These are phyloP conservation scores for Sciaenops ocellatus DNA, from an alignment of 2,797 vertebrate genomes.

Conservation along the genomic window DNA sequence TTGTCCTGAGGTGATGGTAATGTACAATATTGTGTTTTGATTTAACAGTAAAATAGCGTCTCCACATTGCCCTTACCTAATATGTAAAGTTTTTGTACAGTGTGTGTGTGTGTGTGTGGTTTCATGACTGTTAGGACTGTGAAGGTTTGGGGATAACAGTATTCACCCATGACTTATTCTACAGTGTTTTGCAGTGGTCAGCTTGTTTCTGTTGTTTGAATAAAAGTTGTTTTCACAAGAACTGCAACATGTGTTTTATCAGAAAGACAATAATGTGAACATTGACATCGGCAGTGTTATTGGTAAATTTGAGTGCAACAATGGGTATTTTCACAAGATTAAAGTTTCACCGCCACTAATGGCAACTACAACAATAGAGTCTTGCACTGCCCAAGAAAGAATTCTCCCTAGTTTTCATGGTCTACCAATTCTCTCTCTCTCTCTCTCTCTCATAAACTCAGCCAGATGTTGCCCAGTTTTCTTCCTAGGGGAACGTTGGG, in stretches of 20 bases:
- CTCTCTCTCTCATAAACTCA: constrained; percentile 83
- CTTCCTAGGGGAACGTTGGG: constrained; percentile 76
- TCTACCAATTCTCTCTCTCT: constrained; percentile 79
- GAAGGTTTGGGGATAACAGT: constrained; percentile 53
- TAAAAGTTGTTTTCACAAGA: constrained; percentile 90
- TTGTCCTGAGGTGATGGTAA: constrained; percentile 64
- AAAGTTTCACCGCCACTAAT: constrained; percentile 72
- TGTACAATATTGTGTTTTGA: constrained; percentile 86
- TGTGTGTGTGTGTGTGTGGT: constrained; percentile 77
- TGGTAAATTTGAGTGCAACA: constrained; percentile 65
- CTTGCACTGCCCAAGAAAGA: constrained; percentile 72
- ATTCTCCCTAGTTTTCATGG: constrained; percentile 82
- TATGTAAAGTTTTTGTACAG: constrained; percentile 88
- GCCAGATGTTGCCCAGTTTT: constrained; percentile 88
- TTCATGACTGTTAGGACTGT: constrained; percentile 54
- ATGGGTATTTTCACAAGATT: constrained; percentile 75
- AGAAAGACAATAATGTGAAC: constrained; percentile 51
- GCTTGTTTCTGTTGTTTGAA: constrained; percentile 94
- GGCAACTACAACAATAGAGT: constrained; percentile 77
- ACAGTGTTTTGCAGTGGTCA: constrained; percentile 90
- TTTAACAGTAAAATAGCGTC: constrained; percentile 84
- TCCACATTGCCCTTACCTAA: constrained; percentile 64
- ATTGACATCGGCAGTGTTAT: constrained; percentile 41
- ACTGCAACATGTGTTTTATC: constrained; percentile 59
- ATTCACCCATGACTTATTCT: constrained; percentile 83